A percentile compares a stretch with the other conserved stretches of the same genome.
Conservation (phyloP, 2,113 vertebrate genomes). For the Muscicapa adusta region DNA sequence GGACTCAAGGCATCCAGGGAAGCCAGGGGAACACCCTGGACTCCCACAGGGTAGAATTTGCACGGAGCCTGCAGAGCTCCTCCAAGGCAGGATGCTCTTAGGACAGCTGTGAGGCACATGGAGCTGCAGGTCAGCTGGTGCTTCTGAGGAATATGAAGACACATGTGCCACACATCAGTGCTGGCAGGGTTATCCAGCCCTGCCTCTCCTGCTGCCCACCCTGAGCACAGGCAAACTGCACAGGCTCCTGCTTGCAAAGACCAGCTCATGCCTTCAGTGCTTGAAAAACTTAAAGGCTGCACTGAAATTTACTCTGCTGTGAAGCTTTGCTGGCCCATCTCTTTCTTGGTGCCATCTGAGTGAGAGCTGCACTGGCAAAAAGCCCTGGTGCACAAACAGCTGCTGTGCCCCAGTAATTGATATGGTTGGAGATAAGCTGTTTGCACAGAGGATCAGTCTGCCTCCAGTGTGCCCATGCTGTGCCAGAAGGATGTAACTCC, state of each 20-base stretch:
- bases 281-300: background rate
- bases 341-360: background rate
- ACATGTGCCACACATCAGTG: background rate
- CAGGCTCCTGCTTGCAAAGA: background rate
- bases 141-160: background rate
- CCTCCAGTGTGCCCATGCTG: rapidly evolving
- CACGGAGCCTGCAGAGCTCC: background rate
- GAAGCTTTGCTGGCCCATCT: background rate
- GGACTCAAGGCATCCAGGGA: no score
- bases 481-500: background rate
- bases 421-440: background rate
- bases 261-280: background rate
- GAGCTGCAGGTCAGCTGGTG: background rate
- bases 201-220: background rate
- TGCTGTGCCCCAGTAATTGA: background rate
- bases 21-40: no score
- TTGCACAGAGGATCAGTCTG: background rate
- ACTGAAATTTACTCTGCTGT: background rate
- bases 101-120: background rate
- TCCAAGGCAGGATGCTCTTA: background rate
- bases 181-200: background rate
- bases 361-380: background rate
- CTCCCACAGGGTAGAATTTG: no score
- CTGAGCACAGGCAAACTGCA: background rate
- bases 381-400: background rate